These are phyloP conservation scores for Anguilla rostrata DNA, from an alignment of 2,113 vertebrate genomes.

Conservation along the genomic window DNA sequence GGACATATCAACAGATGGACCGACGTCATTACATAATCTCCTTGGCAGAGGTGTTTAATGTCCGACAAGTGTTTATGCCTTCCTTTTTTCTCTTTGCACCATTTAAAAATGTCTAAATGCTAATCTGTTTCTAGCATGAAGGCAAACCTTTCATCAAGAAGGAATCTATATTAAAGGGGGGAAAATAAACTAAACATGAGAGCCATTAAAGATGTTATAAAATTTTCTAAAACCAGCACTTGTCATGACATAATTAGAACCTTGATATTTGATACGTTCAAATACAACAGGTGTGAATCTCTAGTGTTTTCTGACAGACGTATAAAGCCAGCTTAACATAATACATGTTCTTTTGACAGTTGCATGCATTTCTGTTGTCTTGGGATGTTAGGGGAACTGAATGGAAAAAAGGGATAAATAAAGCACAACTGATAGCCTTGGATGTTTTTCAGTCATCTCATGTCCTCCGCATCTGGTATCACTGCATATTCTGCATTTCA, in stretches of 20 bases:
- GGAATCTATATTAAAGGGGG: slow-evolving; percentile 1
- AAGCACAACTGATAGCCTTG: slow-evolving; percentile 54
- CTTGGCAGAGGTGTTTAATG: slow-evolving; percentile 2
- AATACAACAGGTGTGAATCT: slow-evolving; percentile 57
- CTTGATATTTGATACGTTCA: slow-evolving; percentile 59
- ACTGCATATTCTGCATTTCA: slow-evolving; percentile 62
- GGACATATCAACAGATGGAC: too few relatives aligned
- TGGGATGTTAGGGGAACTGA: slow-evolving; percentile 61
- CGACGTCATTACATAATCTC: too few relatives aligned
- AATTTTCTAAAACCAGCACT: slow-evolving; percentile 60
- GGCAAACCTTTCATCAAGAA: not conserved
- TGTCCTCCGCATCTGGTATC: slow-evolving; percentile 66
- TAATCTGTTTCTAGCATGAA: slow-evolving; percentile 15
- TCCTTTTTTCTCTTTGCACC: slow-evolving; percentile 11
- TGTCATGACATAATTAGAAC: slow-evolving; percentile 60
- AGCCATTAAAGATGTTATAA: slow-evolving; percentile 48
- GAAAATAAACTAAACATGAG: slow-evolving; percentile 16
- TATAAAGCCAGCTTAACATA: slow-evolving; percentile 62
- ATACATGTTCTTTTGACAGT: slow-evolving; percentile 66
- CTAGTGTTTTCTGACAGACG: slow-evolving; percentile 66
- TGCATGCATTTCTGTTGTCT: slow-evolving; percentile 59
- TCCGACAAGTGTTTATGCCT: slow-evolving; percentile 16
- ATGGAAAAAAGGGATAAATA: slow-evolving; percentile 40
- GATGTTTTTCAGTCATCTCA: slow-evolving; percentile 67
- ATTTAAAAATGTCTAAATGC: slow-evolving; percentile 15